phyloP scores from a whole-genome alignment of 2,113 vertebrate genomes.

The Tricholaema leucomelas region DNA sequence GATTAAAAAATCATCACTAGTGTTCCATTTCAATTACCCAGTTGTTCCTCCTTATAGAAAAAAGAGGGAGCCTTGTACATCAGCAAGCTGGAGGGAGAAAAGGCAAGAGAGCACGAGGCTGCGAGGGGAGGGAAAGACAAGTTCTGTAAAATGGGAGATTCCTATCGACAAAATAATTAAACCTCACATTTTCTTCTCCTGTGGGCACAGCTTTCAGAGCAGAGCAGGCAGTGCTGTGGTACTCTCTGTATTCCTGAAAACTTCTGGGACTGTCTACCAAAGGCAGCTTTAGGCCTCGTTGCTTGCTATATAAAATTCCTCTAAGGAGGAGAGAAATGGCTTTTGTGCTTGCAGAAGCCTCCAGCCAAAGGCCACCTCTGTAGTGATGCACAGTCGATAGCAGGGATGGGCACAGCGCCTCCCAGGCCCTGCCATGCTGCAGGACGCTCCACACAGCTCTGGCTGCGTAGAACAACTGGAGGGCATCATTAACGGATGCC shows the following conservation, averaged over 20 bases:
- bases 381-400: accelerated
- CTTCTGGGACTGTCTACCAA: neutral
- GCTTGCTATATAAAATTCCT: neutral
- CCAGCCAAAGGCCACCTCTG: neutral
- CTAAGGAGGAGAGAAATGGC: neutral
- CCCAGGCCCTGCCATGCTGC: neutral
- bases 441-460: neutral
- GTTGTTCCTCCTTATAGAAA: slow-evolving; percentile 51
- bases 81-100: slow-evolving; percentile 10
- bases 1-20: slow-evolving; percentile 65
- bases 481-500: neutral
- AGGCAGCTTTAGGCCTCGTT: neutral
- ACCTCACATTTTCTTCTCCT: neutral
- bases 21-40: slow-evolving; percentile 71
- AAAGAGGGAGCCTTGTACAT: slow-evolving; percentile 8
- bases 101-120: neutral
- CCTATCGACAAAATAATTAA: slow-evolving; percentile 38
- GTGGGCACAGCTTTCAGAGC: neutral
- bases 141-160: slow-evolving; percentile 30
- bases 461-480: neutral
- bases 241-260: neutral
- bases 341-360: neutral
- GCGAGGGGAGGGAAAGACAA: slow-evolving; percentile 5
- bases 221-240: neutral
- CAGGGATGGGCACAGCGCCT: neutral